phyloP scores from a whole-genome alignment of 30 jellyfish, hydroid and myxozoan genomes.

The Hydra vulgaris region DNA sequence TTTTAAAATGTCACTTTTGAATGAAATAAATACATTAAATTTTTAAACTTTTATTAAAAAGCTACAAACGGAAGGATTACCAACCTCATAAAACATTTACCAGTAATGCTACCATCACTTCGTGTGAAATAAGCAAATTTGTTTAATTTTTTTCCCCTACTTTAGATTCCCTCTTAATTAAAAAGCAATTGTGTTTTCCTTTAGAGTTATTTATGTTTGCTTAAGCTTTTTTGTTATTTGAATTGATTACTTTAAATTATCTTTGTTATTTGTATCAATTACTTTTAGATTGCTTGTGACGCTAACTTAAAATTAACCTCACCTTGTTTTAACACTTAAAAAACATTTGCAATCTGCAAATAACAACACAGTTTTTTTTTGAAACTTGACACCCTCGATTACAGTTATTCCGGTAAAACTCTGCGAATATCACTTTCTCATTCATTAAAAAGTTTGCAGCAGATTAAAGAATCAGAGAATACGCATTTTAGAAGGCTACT shows the following conservation, averaged over 20 bases:
- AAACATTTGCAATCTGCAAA: background rate
- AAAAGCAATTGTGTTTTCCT: background rate
- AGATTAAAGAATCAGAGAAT: background rate
- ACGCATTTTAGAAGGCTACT: background rate
- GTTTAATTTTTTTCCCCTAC: background rate
- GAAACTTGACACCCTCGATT: background rate
- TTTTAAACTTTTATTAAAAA: background rate
- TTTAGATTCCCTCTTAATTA: background rate
- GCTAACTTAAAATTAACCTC: background rate
- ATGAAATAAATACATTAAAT: background rate
- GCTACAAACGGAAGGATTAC: background rate
- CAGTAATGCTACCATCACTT: background rate
- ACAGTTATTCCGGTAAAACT: background rate
- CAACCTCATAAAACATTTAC: background rate
- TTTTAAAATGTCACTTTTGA: background rate
- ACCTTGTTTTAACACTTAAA: background rate
- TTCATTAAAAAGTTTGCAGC: background rate
- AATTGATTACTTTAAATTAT: too few species aligned
- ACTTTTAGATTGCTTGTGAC: too few species aligned
- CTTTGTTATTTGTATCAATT: too few species aligned
- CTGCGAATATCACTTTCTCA: background rate
- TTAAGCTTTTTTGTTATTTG: background rate
- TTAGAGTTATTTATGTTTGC: background rate
- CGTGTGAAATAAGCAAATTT: background rate
- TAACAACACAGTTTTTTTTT: background rate